Evolutionary conservation across 2,888 invertebrate genomes (phyloP), one percentile per base, ranked within the genome.

Genomic region (Amphipyra berbera): DNA sequence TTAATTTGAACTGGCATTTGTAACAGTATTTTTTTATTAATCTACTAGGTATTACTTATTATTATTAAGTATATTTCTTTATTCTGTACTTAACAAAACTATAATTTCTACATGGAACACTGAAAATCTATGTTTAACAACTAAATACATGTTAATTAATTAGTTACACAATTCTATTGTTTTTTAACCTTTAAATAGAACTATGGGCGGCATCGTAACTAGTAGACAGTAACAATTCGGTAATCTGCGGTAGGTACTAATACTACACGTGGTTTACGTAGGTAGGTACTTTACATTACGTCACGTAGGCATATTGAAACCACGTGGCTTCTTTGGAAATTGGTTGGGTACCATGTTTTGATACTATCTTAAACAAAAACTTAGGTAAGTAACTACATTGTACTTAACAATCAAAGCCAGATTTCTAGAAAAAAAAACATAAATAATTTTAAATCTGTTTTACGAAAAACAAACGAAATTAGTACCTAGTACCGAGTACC

Each of bases 161-260:
- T 40, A 48, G 49, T 68, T 49, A 68, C 61, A 74, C 69, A 74
- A 61, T 74, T 56, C 13, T 40, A 68, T 74, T 68, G 56, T 56
- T 44, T 33, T 48, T 55, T 44, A 47, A 58, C 50, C 12, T 73
- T 41, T 44, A 12, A 14, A 21, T 45, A 44, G 15, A 48, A 44
- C 38, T 52, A 35, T 54, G 69, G 69, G 74, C 68, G 58, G 68
- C 50, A 58, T 69, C 46, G 50, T 37, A 21, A 21, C 21, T 21
- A 21, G 21, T 21, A 21, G 21, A 21, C 21, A 47, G 35, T 40
- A 58, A 55, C 9, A 68, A 41, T 46, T 49, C 40, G 47, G 44
- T 37, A 47, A 37, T 56, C 38, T 13, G 27, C 41, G 12, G 50
- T 14, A 42, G 12, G 21, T 8, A 12, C 46, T 7, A n/a, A 27